These are phyloP conservation scores for Ptychadena robeensis DNA, from an alignment of 2,797 vertebrate species.

Conservation along the genomic window DNA sequence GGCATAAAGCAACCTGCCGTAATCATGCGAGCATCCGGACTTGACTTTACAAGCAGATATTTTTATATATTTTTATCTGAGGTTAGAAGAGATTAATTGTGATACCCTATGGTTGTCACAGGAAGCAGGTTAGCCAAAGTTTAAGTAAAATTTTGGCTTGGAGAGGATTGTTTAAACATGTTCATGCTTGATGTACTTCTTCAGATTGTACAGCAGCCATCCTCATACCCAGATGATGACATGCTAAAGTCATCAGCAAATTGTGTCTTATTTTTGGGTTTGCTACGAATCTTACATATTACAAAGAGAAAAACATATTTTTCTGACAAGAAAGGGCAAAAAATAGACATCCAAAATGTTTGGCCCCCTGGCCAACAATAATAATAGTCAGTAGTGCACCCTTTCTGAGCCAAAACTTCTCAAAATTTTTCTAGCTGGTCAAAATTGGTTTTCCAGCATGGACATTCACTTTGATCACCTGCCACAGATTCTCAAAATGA, in stretches of 20 bases:
- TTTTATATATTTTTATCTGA: background rate
- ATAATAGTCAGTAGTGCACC: no score
- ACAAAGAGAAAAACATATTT: no score
- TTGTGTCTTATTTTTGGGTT: background rate
- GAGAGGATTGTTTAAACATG: background rate
- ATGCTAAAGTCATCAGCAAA: background rate
- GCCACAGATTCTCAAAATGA: no score
- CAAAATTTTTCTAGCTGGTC: no score
- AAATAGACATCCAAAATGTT: no score
- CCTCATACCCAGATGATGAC: background rate
- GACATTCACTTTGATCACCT: no score
- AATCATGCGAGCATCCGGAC: background rate
- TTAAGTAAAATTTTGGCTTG: constrained; percentile 30
- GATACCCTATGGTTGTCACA: background rate
- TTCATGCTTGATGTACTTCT: constrained; percentile 1
- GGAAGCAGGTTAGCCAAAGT: constrained; percentile 23
- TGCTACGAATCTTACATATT: no score
- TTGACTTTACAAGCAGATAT: background rate
- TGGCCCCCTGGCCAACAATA: no score
- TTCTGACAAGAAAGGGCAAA: no score
- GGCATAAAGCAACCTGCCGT: background rate
- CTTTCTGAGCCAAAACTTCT: no score
- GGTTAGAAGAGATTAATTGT: constrained; percentile 4
- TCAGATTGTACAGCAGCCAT: background rate
- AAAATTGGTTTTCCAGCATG: no score